These are phyloP conservation scores for Nycticorax nycticorax DNA, from an alignment of 2,113 vertebrate species.

Conservation along the genomic window DNA sequence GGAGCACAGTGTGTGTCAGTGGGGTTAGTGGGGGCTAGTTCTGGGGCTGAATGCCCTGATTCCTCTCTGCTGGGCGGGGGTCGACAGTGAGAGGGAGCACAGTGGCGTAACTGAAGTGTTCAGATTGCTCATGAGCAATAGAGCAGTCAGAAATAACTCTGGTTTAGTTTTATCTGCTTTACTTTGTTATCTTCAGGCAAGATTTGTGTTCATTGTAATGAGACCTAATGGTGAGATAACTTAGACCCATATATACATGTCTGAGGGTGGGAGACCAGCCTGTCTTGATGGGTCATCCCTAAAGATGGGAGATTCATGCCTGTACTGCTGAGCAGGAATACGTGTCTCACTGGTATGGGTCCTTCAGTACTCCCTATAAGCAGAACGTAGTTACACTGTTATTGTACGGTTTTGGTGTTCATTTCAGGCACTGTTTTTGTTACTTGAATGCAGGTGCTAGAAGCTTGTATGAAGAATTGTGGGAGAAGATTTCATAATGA, in stretches of 20 bases:
- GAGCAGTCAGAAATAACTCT: not conserved
- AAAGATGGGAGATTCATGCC: not conserved
- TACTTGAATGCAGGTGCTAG: conserved; percentile 83
- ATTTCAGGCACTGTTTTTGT: not conserved
- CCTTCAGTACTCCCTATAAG: not conserved
- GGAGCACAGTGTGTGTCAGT: not conserved
- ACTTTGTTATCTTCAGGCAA: not conserved
- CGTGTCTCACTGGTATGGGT: not conserved
- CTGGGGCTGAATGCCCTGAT: not conserved
- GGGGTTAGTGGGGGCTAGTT: not conserved
- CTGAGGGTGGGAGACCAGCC: not conserved
- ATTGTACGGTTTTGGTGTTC: not conserved
- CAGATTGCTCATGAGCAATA: not conserved
- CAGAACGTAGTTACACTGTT: not conserved
- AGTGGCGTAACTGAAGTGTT: not conserved
- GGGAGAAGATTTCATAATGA: conserved; percentile 91
- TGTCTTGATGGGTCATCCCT: not conserved
- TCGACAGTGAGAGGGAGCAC: not conserved
- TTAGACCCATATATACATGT: not conserved
- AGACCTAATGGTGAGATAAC: not conserved
- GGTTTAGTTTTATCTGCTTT: not conserved
- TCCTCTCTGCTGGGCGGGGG: not conserved
- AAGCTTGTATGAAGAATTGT: conserved; percentile 97
- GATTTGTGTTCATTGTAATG: not conserved
- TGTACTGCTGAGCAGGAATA: not conserved